Conservation (phyloP, 1,140 invertebrate genomes). For the Trinorchestia longiramus region DNA sequence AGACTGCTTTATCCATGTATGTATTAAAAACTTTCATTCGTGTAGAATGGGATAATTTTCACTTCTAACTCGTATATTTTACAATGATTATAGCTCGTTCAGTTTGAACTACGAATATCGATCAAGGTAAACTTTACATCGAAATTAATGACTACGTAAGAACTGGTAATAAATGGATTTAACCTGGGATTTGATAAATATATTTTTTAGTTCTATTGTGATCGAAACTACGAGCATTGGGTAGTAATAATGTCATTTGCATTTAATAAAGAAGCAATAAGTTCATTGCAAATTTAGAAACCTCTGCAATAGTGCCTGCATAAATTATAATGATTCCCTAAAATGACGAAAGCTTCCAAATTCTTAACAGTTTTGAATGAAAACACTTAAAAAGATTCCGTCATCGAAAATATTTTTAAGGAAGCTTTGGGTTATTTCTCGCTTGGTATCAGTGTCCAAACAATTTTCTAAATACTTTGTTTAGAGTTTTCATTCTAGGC, state of each 20-base stretch:
- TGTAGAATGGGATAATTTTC: no score
- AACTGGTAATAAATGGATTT: no score
- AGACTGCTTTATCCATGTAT: background rate
- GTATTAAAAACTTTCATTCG: no score
- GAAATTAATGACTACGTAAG: background rate
- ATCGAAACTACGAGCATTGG: background rate
- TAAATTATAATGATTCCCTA: background rate
- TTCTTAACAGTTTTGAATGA: background rate
- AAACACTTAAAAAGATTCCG: background rate
- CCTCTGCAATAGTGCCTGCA: background rate
- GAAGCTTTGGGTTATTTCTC: background rate
- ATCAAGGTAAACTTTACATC: no score
- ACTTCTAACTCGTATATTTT: no score
- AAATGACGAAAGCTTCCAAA: background rate
- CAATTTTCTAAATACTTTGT: background rate
- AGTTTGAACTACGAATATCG: no score
- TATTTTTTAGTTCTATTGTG: background rate
- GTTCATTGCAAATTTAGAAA: background rate
- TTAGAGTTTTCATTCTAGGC: background rate
- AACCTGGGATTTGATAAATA: background rate
- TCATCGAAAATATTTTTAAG: background rate
- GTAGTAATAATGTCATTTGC: background rate
- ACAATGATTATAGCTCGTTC: no score
- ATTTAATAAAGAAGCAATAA: background rate
- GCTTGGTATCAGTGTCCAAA: background rate